Base-by-base conservation (phyloP, 1,140 invertebrate genomes). In the Leptopilina boulardi region DNA sequence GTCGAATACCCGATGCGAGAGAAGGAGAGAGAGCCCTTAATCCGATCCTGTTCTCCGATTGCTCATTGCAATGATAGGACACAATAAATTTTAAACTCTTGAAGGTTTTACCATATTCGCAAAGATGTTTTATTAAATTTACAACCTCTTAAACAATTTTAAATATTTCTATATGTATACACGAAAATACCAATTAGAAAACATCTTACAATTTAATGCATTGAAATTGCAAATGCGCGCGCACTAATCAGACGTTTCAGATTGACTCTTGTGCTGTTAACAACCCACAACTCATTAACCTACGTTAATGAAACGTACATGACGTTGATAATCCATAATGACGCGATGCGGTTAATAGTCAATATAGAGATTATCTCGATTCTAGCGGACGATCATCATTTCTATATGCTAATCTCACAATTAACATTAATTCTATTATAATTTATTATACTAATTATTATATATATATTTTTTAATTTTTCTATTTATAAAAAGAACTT, bases 261-360 rank as follows among this genome's bases (percentile, higher is more conserved):
- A 66, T 66, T 66, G 59, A 66, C 59, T 66, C 59, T 66, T 66
- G n/a, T n/a, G 13, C 26, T 23, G 59, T 34, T 30, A 66, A 66
- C 59, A 66, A 34, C 59, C 59, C 59, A 66, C 59, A 66, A 34
- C 59, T 66, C 59, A 66, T 66, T 34, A 66, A 66, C 59, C 59
- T n/a, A 66, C 59, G 59, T n/a, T 66, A 66, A 66, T 66, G 59
- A 66, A 66, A 66, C 15, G 23, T 30, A 34, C 59, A 30, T 66
- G 59, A 66, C 59, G 59, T 15, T 66, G 23, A 23, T 66, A 66
- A 66, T 66, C 23, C 6, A 8, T n/a, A 13, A 66, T 30, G 59
- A 51, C 47, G n/a, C 15, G 47, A 13, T 30, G 21, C 30, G 26
- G 56, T 66, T 13, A 66, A 66, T 3, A 66, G 23, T 11, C 23